Percentiles rank a stretch among this genome's conserved stretches.
Conservation (phyloP, 2,888 invertebrate species). For the Zaprionus bogoriensis region DNA sequence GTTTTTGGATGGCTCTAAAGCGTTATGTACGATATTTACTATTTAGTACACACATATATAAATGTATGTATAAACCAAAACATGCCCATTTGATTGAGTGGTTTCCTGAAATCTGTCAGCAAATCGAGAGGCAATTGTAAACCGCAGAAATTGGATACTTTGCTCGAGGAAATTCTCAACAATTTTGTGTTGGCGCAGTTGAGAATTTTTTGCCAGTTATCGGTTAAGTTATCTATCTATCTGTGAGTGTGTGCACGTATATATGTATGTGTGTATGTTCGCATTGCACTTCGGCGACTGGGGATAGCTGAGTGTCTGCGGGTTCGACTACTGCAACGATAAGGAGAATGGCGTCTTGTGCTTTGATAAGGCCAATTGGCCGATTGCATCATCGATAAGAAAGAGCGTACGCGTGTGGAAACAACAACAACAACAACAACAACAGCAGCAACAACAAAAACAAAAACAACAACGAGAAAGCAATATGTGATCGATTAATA, state of each 20-base stretch:
- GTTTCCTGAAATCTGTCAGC: not conserved
- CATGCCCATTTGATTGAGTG: too few relatives aligned
- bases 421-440: conserved; percentile 21
- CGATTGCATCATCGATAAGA: conserved; percentile 54
- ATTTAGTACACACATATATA: too few relatives aligned
- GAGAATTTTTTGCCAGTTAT: not conserved
- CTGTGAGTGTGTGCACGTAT: too few relatives aligned
- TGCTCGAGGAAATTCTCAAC: not conserved
- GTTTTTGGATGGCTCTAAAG: too few relatives aligned
- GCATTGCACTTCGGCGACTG: not conserved
- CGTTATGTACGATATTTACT: too few relatives aligned
- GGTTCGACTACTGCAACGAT: conserved; percentile 38
- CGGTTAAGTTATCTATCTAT: not conserved
- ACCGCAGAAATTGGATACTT: not conserved
- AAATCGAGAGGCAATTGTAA: too few relatives aligned
- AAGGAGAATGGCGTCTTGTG: too few relatives aligned
- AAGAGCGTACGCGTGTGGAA: conserved; percentile 19
- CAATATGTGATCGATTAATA: conserved; percentile 5
- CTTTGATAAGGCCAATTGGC: not conserved
- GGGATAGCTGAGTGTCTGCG: not conserved
- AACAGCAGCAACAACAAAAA: not conserved
- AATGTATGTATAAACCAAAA: too few relatives aligned
- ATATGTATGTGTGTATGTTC: too few relatives aligned
- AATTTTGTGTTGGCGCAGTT: not conserved
- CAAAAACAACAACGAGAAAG: conserved; percentile 6